Percentiles rank a stretch among this genome's conserved stretches.
Conservation (phyloP, 1,140 invertebrate species). For the Ceratina australensis region DNA sequence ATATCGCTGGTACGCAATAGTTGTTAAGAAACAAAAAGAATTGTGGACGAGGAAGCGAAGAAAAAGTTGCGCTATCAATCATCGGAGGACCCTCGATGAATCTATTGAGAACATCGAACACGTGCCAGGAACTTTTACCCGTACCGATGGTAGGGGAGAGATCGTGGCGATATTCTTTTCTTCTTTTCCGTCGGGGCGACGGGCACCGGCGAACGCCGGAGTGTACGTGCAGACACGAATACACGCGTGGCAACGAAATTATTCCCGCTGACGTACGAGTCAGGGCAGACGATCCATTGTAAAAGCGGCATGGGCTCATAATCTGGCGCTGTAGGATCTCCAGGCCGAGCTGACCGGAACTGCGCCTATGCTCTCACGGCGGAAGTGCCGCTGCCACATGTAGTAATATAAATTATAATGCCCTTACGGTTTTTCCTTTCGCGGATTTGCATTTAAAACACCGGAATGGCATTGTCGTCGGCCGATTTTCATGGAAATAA, state of each 20-base stretch:
- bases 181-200: neutral
- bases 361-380: constrained; percentile 78
- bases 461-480: constrained; percentile 65
- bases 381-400: constrained; percentile 78
- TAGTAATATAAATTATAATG: constrained; percentile 80
- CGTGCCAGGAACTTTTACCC: constrained; percentile 25
- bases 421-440: constrained; percentile 77
- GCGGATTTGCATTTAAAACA: constrained; percentile 77
- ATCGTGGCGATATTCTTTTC: constrained; percentile 6
- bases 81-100: neutral
- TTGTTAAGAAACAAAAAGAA: neutral
- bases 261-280: constrained; percentile 75
- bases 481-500: constrained; percentile 72
- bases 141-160: neutral
- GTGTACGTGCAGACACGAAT: neutral
- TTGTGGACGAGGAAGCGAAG: neutral
- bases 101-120: constrained; percentile 12
- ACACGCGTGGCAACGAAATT: constrained; percentile 60
- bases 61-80: constrained; percentile 11
- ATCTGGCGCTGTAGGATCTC: constrained; percentile 78
- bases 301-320: constrained; percentile 75
- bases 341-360: constrained; percentile 77
- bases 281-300: constrained; percentile 76
- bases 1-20: too few species aligned
- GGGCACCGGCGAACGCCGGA: neutral